Evolutionary conservation across 2,888 invertebrate genomes (phyloP), one percentile per base, ranked within the genome.

Genomic region (Cerceris rybyensis): DNA sequence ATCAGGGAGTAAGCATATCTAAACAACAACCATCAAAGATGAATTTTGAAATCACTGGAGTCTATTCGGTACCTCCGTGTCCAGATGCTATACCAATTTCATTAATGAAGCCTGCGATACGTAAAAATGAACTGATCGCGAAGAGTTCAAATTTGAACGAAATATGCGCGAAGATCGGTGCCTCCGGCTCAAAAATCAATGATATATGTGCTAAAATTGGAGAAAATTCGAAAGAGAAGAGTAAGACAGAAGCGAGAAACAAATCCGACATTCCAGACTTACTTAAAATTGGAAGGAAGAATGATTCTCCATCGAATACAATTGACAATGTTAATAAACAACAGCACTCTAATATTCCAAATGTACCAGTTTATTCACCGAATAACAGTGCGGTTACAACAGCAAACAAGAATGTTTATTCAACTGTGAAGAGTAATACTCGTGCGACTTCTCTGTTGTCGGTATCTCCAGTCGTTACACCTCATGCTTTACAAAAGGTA

Each of bases 41-140:
- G 11, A 77, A 65, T 41, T 50, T 82, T 14, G 81, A 82, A 46
- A 70, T 75, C 58, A 58, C 59, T 11, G 59, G 58, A n/a, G 66
- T 70, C 7, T 89, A 90, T 28, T 80, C 90, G 1, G 89, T 91
- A 6, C 92, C 92, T 1, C 92, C 92, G 2, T 92, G 92, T 69
- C 92, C 92, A 1, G 92, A 90, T 55, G 92, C 92, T 2, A 92
- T 92, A 70, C 92, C 92, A 0, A 90, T 92, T 43, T 91, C 92
- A 0, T 68, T 91, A 54, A 91, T 91, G 89, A 92, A 92, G 60
- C 86, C 89, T 2, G 77, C 86, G 0, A 84, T 88, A 7, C 85
- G 92, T 0, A 92, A 92, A 14, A 89, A 89, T 58, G 91, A 91
- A 41, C 74, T 89, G 0, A 86, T 88, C 39, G 86, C 92, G 0